Percentiles rank a stretch among this genome's conserved stretches.
These are phyloP conservation scores for Meandrina meandrites DNA, from an alignment of 92 coral and sea anemone genomes.

Conservation along the genomic window DNA sequence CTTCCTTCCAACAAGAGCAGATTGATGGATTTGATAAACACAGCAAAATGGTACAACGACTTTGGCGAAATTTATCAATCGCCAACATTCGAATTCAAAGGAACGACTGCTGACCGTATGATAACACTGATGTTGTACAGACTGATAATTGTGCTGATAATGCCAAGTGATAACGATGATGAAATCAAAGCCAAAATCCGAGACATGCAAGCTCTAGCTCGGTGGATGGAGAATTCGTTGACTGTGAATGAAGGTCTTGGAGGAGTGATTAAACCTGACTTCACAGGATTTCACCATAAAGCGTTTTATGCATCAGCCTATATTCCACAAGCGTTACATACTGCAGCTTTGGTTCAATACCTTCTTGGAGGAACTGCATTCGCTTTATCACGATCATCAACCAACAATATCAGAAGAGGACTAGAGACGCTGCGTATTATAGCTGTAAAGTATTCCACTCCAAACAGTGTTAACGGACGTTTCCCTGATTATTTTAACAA, in stretches of 20 bases:
- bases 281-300: constrained; percentile 70
- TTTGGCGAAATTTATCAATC: constrained; percentile 78
- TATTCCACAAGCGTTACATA: constrained; percentile 66
- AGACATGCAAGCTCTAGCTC: constrained; percentile 59
- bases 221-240: constrained; percentile 68
- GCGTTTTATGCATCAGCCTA: constrained; percentile 58
- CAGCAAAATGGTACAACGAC: constrained; percentile 80
- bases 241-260: constrained; percentile 72
- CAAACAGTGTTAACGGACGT: constrained; percentile 65
- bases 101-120: constrained; percentile 85
- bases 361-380: constrained; percentile 67
- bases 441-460: constrained; percentile 67
- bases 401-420: constrained; percentile 59
- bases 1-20: constrained; percentile 5
- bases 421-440: constrained; percentile 52
- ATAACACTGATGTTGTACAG: constrained; percentile 65
- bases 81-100: constrained; percentile 38
- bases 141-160: constrained; percentile 61
- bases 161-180: constrained; percentile 42
- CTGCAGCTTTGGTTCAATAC: constrained; percentile 60
- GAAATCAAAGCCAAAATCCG: constrained; percentile 53
- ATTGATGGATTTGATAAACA: constrained; percentile 32
- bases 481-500: constrained; percentile 34
- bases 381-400: constrained; percentile 24
- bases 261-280: constrained; percentile 82